A percentile compares a stretch with the other conserved stretches of the same genome.
Conservation (phyloP, 2,888 invertebrate species). For the Mamestra brassicae region DNA sequence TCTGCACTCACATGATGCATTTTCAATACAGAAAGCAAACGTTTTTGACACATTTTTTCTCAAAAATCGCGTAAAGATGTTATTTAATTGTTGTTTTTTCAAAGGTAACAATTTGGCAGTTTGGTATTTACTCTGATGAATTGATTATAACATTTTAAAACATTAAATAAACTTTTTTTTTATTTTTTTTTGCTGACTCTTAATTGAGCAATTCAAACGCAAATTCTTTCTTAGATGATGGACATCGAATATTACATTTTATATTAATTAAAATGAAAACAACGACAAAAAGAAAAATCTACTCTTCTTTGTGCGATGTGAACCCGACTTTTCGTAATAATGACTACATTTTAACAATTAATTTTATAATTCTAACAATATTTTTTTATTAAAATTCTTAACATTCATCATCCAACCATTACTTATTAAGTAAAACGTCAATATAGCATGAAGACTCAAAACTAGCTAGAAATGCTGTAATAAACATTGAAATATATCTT, state of each 20-base stretch:
- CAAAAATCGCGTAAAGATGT: conserved; percentile 61
- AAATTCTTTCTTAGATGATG: conserved; percentile 20
- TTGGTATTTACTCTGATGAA: conserved; percentile 61
- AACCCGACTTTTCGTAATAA: conserved; percentile 82
- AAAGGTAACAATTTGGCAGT: conserved; percentile 77
- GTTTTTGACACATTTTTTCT: conserved; percentile 74
- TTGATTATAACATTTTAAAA: conserved; percentile 35
- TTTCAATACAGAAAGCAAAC: conserved; percentile 63
- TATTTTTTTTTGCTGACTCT: conserved; percentile 48
- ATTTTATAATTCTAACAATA: conserved; percentile 75
- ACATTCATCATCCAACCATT: conserved; percentile 78
- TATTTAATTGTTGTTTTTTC: conserved; percentile 58
- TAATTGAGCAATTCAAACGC: conserved; percentile 64
- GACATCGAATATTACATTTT: conserved; percentile 17
- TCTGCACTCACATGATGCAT: conserved; percentile 66
- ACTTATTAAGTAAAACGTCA: conserved; percentile 81
- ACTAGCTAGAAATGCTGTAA: conserved; percentile 55
- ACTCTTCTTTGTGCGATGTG: conserved; percentile 87
- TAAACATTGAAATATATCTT: neutral
- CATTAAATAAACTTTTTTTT: neutral
- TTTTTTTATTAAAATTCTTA: conserved; percentile 73
- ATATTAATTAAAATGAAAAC: conserved; percentile 14
- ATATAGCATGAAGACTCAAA: conserved; percentile 67
- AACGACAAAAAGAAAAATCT: conserved; percentile 66
- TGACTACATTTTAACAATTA: conserved; percentile 83